Percentiles rank a stretch among this genome's conserved stretches.
Evolutionary conservation across 2,797 vertebrate genomes (phyloP).

Genomic region (Hoplostethus atlanticus): DNA sequence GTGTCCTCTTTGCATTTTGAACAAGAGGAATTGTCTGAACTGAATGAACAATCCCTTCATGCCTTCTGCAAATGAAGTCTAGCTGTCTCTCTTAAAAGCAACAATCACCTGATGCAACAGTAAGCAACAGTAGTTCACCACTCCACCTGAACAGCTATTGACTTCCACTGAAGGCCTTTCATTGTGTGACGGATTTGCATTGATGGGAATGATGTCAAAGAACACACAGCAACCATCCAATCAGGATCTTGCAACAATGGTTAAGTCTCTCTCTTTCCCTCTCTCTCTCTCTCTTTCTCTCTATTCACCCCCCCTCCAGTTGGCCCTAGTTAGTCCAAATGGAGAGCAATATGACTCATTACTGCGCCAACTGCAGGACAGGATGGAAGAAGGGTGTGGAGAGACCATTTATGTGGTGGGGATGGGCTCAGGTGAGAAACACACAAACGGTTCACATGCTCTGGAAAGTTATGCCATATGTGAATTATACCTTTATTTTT

Average conservation of each 20-base stretch:
- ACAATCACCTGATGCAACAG: constrained; percentile 3
- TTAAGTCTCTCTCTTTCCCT: constrained; percentile 15
- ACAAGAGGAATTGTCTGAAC: not conserved
- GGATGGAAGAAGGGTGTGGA: constrained; percentile 97
- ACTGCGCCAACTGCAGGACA: constrained; percentile 93
- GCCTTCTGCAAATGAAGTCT: not conserved
- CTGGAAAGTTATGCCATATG: not conserved
- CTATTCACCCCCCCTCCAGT: constrained; percentile 71
- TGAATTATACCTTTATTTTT: too few species aligned
- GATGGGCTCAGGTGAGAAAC: constrained; percentile 94
- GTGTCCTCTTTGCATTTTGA: not conserved
- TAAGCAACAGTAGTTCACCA: not conserved
- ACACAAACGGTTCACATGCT: not conserved
- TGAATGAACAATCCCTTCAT: not conserved
- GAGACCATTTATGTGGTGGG: constrained; percentile 99
- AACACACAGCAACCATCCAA: not conserved
- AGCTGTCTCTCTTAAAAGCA: constrained; percentile 10
- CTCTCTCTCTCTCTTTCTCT: not conserved
- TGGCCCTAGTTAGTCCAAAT: constrained; percentile 96
- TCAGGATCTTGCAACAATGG: not conserved
- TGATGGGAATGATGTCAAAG: not conserved
- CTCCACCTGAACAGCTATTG: not conserved
- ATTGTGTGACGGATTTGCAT: not conserved
- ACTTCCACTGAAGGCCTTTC: not conserved
- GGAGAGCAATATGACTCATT: constrained; percentile 97